phyloP scores from a whole-genome alignment of 2,113 vertebrate species.

The Macquaria australasica region DNA sequence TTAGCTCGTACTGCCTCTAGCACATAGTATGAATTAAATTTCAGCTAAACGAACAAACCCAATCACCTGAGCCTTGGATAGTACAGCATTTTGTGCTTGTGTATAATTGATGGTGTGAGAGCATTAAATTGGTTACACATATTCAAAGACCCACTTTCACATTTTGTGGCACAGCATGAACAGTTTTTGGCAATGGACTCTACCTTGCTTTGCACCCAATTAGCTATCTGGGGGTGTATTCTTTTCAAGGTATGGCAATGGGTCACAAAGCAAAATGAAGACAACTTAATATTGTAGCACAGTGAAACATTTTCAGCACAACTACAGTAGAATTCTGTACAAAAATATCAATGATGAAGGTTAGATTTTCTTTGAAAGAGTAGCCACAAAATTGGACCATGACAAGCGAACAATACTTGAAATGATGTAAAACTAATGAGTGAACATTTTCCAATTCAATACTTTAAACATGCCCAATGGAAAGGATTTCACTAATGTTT shows the following conservation, averaged over 20 bases:
- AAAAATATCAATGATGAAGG: not conserved
- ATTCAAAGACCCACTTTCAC: slow-evolving; percentile 3
- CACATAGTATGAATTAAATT: slow-evolving; percentile 15
- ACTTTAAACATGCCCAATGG: not conserved
- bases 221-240: not conserved
- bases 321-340: not conserved
- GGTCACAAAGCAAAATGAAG: not conserved
- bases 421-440: not conserved
- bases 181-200: not conserved
- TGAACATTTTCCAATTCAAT: not conserved
- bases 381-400: not conserved
- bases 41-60: slow-evolving; percentile 4
- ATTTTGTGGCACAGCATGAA: not conserved
- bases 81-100: not conserved
- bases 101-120: slow-evolving; percentile 7
- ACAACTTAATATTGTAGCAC: not conserved
- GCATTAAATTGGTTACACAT: slow-evolving; percentile 9
- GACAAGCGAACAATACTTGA: not conserved
- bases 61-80: slow-evolving; percentile 6
- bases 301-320: not conserved
- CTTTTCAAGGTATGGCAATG: not conserved
- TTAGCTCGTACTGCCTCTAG: slow-evolving; percentile 3
- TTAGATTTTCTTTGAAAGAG: not conserved
- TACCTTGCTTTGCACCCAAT: not conserved
- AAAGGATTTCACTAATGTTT: not conserved